phyloP scores from a whole-genome alignment of 2,113 vertebrate species.

The Galbula dea region DNA sequence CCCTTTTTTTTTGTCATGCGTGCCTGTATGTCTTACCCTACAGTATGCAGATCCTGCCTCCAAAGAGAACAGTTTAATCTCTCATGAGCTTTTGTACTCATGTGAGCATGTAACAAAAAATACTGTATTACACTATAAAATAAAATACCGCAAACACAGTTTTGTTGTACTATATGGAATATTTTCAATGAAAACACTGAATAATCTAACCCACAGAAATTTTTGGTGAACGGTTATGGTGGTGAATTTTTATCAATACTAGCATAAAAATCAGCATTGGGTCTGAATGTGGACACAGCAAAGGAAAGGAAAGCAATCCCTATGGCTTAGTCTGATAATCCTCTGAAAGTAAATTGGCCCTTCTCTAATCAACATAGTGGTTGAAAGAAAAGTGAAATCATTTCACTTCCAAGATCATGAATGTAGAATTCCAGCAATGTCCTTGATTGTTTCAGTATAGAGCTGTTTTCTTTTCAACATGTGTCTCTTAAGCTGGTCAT shows the following conservation, averaged over 20 bases:
- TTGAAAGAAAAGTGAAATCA: constrained; percentile 53
- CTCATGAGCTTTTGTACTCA: not conserved
- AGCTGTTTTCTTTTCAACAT: rapidly evolving
- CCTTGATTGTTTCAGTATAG: not conserved
- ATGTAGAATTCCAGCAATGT: not conserved
- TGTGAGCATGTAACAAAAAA: not conserved
- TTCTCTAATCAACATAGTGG: constrained; percentile 43
- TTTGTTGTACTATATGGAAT: not conserved
- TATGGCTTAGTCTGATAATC: constrained; percentile 51
- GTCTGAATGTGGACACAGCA: not conserved
- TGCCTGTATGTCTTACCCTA: rapidly evolving
- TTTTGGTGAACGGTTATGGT: not conserved
- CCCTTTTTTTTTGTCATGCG: rapidly evolving
- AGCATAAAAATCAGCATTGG: not conserved
- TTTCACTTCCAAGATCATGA: constrained; percentile 8
- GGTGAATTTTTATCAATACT: not conserved
- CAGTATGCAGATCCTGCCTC: no score
- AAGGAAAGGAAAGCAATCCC: constrained; percentile 57
- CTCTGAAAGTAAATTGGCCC: constrained; percentile 63
- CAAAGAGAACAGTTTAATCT: not conserved
- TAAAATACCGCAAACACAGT: not conserved
- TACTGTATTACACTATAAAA: not conserved
- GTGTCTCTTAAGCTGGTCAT: not conserved
- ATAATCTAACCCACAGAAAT: not conserved
- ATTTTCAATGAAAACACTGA: not conserved